Conservation (phyloP, 2,113 vertebrate species). For the Campylorhamphus procurvoides region DNA sequence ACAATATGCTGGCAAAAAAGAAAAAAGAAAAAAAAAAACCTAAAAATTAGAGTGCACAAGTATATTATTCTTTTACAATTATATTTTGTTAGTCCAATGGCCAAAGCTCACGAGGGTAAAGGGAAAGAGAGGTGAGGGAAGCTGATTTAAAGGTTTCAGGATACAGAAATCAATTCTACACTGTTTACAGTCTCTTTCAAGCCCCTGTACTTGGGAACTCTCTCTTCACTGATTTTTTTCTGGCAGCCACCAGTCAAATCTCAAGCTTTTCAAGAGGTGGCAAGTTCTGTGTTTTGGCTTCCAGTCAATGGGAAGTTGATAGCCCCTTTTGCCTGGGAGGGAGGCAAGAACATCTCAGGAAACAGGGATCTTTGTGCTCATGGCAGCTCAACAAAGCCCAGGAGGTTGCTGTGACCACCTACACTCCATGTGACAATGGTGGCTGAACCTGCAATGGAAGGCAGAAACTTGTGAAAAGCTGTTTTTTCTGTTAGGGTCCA, state of each 20-base stretch:
- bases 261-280: background rate
- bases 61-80: background rate
- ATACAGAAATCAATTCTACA: background rate
- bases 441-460: background rate
- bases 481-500: background rate
- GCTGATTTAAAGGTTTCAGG: background rate
- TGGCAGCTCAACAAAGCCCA: background rate
- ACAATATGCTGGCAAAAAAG: background rate
- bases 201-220: fast-evolving
- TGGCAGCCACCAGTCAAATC: background rate
- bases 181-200: background rate
- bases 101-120: background rate
- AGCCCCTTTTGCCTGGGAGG: background rate
- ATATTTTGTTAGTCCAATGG: background rate
- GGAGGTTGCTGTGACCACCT: background rate
- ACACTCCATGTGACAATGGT: background rate
- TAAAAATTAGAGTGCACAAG: background rate
- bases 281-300: background rate
- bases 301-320: background rate
- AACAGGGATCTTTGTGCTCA: background rate
- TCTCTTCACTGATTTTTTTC: background rate
- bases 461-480: background rate
- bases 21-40: background rate
- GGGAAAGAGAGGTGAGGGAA: background rate
- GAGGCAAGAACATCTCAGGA: background rate